A percentile compares a stretch with the other conserved stretches of the same genome.
Conservation (phyloP, 2,888 invertebrate genomes). For the Agonum fuliginosum region DNA sequence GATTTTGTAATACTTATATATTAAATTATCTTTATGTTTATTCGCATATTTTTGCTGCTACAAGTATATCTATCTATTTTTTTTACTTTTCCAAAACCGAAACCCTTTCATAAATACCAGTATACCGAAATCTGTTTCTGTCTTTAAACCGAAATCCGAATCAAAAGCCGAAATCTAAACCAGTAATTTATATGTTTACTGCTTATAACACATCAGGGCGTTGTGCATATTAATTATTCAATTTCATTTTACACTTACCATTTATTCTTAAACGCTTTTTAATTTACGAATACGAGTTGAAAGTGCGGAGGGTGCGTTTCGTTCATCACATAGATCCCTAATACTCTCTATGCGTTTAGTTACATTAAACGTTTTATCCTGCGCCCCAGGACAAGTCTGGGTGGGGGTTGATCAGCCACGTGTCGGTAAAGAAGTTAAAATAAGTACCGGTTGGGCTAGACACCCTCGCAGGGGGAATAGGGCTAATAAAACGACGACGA, state of each 20-base stretch:
- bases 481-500: slow-evolving; percentile 29
- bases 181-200: too few species aligned
- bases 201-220: slow-evolving; percentile 1
- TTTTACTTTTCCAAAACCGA: too few species aligned
- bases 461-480: slow-evolving; percentile 8
- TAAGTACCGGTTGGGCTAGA: slow-evolving; percentile 28
- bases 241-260: slow-evolving; percentile 4
- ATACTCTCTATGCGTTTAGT: slow-evolving; percentile 39
- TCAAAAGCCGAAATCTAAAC: too few species aligned
- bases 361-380: slow-evolving; percentile 58
- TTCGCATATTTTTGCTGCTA: too few species aligned
- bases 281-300: slow-evolving; percentile 48
- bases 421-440: slow-evolving; percentile 58
- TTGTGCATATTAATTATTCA: slow-evolving; percentile 43
- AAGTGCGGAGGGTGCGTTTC: slow-evolving; percentile 22
- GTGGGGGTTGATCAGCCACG: slow-evolving; percentile 50
- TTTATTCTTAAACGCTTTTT: slow-evolving; percentile 56
- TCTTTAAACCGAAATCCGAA: too few species aligned
- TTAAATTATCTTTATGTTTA: too few species aligned
- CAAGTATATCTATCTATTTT: too few species aligned
- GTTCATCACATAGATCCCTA: not conserved
- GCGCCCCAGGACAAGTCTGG: slow-evolving; percentile 14
- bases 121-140: too few species aligned
- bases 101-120: too few species aligned
- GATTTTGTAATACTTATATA: too few species aligned